Conservation (phyloP, 2,888 invertebrate genomes). For the Pollenia labialis region DNA sequence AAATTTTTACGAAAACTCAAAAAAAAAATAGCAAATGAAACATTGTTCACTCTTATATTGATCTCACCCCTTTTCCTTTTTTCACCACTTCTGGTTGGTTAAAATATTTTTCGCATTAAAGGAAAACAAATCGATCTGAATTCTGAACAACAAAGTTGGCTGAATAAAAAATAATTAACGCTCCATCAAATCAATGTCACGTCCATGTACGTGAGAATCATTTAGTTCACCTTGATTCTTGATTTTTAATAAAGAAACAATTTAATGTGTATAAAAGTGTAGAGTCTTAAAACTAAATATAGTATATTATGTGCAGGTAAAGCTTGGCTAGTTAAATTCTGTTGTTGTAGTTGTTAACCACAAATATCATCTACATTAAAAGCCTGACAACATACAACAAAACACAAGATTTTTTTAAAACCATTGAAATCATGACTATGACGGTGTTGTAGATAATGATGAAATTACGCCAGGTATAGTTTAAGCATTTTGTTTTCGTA, state of each 20-base stretch:
- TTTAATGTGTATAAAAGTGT: slow-evolving; percentile 16
- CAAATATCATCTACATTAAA: slow-evolving; percentile 69
- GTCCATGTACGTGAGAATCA: slow-evolving; percentile 84
- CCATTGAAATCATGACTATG: slow-evolving; percentile 68
- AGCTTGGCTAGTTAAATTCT: slow-evolving; percentile 34
- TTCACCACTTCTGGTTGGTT: no score
- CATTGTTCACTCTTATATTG: no score
- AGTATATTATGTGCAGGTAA: slow-evolving; percentile 37
- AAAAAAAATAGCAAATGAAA: no score
- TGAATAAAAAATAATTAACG: slow-evolving; percentile 68
- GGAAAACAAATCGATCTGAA: slow-evolving; percentile 5
- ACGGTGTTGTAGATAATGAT: slow-evolving; percentile 71
- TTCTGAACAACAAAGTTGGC: slow-evolving; percentile 42
- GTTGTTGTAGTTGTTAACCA: slow-evolving; percentile 55
- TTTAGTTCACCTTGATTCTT: slow-evolving; percentile 80
- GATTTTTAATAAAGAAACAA: slow-evolving; percentile 33
- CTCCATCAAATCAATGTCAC: slow-evolving; percentile 83
- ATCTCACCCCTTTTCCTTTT: no score
- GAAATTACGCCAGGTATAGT: slow-evolving; percentile 68
- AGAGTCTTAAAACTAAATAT: background rate
- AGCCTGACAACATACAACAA: slow-evolving; percentile 48
- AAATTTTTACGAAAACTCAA: no score
- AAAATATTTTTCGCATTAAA: slow-evolving; percentile 23
- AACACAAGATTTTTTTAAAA: slow-evolving; percentile 14
- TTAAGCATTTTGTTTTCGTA: slow-evolving; percentile 56